Percentiles rank a stretch among this genome's conserved stretches.
These are phyloP conservation scores for Hydractinia symbiolongicarpus DNA, from an alignment of 30 jellyfish, hydroid and myxozoan species.

Conservation along the genomic window DNA sequence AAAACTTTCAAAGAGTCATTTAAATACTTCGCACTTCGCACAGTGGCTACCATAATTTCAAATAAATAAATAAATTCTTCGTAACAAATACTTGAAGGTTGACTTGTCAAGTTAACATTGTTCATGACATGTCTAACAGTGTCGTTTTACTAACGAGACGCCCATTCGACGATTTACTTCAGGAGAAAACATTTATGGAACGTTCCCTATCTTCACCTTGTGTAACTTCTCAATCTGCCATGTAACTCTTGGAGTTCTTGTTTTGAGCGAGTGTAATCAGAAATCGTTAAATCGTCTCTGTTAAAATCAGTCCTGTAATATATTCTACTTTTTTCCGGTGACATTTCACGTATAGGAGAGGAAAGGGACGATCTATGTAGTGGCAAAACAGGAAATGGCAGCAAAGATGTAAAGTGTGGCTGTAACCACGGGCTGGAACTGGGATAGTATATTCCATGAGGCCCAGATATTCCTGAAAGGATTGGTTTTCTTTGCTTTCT, in stretches of 20 bases:
- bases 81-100: too few species aligned
- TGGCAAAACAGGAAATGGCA: constrained; percentile 14
- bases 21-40: too few species aligned
- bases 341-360: not conserved
- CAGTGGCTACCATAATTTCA: too few species aligned
- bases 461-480: not conserved
- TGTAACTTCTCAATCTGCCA: constrained; percentile 17
- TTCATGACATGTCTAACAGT: too few species aligned
- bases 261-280: not conserved
- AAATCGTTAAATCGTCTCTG: not conserved
- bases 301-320: constrained; percentile 13
- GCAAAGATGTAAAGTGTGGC: constrained; percentile 17
- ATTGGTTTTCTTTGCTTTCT: constrained; percentile 30
- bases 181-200: too few species aligned
- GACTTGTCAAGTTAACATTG: too few species aligned
- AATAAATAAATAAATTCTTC: too few species aligned
- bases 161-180: too few species aligned
- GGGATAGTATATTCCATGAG: constrained; percentile 10
- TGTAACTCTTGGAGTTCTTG: not conserved
- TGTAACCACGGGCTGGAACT: constrained; percentile 20
- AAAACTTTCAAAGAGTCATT: too few species aligned
- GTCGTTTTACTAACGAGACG: too few species aligned
- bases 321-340: not conserved
- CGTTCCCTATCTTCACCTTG: not conserved
- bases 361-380: not conserved